These are phyloP conservation scores for Urophycis tenuis DNA, from an alignment of 2,797 vertebrate genomes.

Conservation along the genomic window DNA sequence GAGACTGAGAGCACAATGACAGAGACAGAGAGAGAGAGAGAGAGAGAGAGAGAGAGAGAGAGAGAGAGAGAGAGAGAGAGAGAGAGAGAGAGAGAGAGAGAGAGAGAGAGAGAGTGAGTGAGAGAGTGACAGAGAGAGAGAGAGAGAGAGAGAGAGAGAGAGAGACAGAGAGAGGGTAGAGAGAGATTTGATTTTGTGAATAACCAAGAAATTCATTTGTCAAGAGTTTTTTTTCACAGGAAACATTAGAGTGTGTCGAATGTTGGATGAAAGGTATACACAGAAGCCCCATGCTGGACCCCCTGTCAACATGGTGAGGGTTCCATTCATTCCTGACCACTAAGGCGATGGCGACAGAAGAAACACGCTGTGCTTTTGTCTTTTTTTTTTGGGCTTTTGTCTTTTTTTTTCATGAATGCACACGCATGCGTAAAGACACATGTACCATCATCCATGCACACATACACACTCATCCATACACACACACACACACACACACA, in stretches of 20 bases:
- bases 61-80: background rate
- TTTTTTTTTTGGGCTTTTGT: constrained; percentile 30
- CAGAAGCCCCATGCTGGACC: background rate
- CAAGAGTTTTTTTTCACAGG: too few species aligned
- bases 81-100: background rate
- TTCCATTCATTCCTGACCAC: background rate
- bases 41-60: background rate
- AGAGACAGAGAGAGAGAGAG: background rate
- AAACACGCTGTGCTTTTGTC: background rate
- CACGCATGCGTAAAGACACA: constrained; percentile 23
- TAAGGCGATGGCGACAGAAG: constrained; percentile 32
- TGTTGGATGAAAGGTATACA: background rate
- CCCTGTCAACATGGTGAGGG: too few species aligned
- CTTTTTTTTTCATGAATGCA: too few species aligned
- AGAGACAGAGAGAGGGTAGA: constrained; percentile 5
- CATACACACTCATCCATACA: too few species aligned
- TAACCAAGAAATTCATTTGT: too few species aligned
- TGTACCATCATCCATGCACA: constrained; percentile 12
- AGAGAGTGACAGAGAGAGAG: constrained; percentile 20
- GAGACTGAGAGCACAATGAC: background rate
- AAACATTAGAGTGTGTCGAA: too few species aligned
- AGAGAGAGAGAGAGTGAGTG: background rate
- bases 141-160: constrained; percentile 19
- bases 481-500: too few species aligned
- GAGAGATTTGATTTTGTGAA: too few species aligned